Conservation (phyloP, 2,797 vertebrate genomes). For the Lophotriccus pileatus region DNA sequence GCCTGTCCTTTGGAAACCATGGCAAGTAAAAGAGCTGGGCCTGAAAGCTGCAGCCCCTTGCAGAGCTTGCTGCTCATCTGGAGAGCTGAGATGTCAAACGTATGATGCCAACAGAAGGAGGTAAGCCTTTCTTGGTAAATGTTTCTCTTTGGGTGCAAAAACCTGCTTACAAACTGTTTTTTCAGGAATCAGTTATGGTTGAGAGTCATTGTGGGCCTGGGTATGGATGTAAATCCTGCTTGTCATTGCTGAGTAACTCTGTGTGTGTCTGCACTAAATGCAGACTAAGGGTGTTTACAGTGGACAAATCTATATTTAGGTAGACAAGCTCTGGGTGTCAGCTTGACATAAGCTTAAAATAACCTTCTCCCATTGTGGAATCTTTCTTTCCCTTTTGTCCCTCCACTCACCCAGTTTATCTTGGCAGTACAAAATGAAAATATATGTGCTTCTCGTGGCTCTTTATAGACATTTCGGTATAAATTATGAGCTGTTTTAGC, state of each 20-base stretch:
- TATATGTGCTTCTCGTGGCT: neutral
- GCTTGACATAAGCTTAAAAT: conserved; percentile 41
- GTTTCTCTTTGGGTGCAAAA: neutral
- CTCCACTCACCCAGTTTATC: neutral
- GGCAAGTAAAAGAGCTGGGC: neutral
- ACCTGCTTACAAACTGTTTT: neutral
- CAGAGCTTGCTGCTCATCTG: neutral
- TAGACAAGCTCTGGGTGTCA: conserved; percentile 1
- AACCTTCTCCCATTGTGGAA: neutral
- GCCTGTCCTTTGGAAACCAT: neutral
- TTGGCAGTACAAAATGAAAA: neutral
- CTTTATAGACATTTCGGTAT: neutral
- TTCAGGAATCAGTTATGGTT: neutral
- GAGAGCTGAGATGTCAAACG: neutral
- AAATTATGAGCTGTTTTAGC: neutral
- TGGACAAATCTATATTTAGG: conserved; percentile 45
- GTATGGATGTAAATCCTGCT: neutral
- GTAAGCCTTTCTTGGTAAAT: neutral
- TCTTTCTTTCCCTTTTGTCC: conserved; percentile 2
- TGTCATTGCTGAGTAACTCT: conserved; percentile 11
- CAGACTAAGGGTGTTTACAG: conserved; percentile 34
- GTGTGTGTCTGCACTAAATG: neutral
- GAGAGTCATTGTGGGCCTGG: neutral
- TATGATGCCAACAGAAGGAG: neutral
- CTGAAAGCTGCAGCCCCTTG: neutral